A percentile compares a stretch with the other conserved stretches of the same genome.
phyloP scores from a whole-genome alignment of 1,140 invertebrate genomes.

The Solen grandis region DNA sequence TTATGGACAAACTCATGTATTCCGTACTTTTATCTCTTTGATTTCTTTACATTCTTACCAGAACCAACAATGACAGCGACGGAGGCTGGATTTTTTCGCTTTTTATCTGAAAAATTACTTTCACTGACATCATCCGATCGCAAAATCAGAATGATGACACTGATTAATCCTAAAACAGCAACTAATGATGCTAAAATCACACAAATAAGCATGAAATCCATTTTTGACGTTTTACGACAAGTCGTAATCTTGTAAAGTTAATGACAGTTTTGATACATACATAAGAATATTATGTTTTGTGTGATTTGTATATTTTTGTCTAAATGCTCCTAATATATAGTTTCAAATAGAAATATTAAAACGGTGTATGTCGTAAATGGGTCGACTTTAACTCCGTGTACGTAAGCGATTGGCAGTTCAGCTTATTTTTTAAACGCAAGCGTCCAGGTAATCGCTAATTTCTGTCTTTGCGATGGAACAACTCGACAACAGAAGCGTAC shows the following conservation, averaged over 20 bases:
- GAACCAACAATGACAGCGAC: conserved; percentile 34
- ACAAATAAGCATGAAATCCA: conserved; percentile 13
- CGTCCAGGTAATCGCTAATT: too few species aligned
- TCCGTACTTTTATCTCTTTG: background rate
- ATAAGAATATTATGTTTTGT: background rate
- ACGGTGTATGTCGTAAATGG: background rate
- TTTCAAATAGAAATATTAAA: background rate
- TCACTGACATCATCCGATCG: background rate
- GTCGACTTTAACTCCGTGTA: background rate
- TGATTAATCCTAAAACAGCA: conserved; percentile 15
- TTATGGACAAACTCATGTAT: background rate
- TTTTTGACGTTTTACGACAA: conserved; percentile 4
- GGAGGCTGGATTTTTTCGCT: conserved; percentile 1
- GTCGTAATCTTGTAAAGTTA: too few species aligned
- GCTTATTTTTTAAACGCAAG: too few species aligned
- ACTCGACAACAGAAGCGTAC: too few species aligned
- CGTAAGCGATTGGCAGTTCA: background rate
- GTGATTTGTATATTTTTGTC: background rate
- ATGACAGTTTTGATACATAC: too few species aligned
- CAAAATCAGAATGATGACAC: conserved; percentile 20
- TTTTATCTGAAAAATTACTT: background rate
- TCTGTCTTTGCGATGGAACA: too few species aligned
- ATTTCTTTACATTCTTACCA: too few species aligned
- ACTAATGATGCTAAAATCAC: background rate
- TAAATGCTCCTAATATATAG: background rate